Base-by-base conservation (phyloP, 2,797 vertebrate species). In the Anisognathus igniventris region DNA sequence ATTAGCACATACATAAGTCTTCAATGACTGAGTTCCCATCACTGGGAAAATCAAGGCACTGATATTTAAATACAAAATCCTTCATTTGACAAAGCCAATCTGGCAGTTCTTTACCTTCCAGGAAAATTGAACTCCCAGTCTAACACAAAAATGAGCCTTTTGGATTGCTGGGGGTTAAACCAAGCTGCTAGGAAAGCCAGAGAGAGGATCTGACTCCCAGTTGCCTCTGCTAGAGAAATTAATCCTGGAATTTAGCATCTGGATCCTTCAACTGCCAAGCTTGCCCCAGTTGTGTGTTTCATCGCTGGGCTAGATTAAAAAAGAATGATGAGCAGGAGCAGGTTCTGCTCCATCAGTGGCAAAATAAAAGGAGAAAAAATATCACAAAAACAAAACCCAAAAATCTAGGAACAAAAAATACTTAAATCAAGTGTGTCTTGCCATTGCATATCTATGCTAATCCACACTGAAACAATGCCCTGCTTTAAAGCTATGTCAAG, bases 201-300 rank as follows among this genome's bases (percentile, higher is more conserved):
- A 80, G 72, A 97, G 81, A 96, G 87, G 68, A 97, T 71, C 73
- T 96, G 90, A 94, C 85, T 98, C 98, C 97, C 97, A 97, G 80
- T 97, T 94, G 97, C 84, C 95, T 95, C 66, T 64, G 85, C 90
- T 97, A 95, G 92, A 95, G 96, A 97, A 98, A 98, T 98, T 98
- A 98, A 98, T 98, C 97, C 97, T 97, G 93, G 95, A 98, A 96
- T 93, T 98, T 97, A 98, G 97, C 98, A 98, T 98, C 98, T 98
- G 98, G 97, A 98, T 96, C 93, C 66, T 97, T 97, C 96, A 97
- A 97, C 96, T 98, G 98, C 97, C 97, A 98, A 97, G 95, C 67
- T 37, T 90, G 86, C 95, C 97, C 93, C 97, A 96, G 91, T 97
- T 93, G 95, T 98, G 91, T 94, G 93, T 95, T 97, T 97, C 94